Percentiles rank a stretch among this genome's conserved stretches.
These are phyloP conservation scores for Drosophila trichaetosa DNA, from an alignment of 2,888 invertebrate species.

Conservation along the genomic window DNA sequence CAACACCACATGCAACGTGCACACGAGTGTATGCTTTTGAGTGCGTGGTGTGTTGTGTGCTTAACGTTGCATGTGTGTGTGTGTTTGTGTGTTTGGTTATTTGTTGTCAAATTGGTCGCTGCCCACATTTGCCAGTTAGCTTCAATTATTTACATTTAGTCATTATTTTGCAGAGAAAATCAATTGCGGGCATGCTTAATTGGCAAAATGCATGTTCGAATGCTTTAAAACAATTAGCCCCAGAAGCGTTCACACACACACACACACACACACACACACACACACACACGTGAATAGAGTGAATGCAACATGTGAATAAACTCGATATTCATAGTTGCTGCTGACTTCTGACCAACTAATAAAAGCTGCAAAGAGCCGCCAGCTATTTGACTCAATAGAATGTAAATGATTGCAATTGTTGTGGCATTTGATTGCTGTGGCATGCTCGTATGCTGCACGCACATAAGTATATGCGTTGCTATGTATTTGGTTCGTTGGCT, in stretches of 20 bases:
- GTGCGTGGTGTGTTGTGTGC: constrained; percentile 5
- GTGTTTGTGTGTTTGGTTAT: constrained; percentile 24
- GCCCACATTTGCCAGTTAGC: constrained; percentile 35
- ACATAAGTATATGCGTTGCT: not conserved
- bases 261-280: constrained; percentile 15
- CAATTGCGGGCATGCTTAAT: constrained; percentile 74
- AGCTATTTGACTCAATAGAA: constrained; percentile 56
- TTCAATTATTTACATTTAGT: constrained; percentile 71
- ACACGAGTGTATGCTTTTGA: not conserved
- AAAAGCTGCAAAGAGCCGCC: constrained; percentile 14
- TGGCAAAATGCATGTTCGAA: constrained; percentile 72
- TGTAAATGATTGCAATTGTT: constrained; percentile 55
- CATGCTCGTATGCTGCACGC: constrained; percentile 13
- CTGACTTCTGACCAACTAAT: constrained; percentile 40
- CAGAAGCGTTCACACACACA: constrained; percentile 16
- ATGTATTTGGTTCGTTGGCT: not conserved
- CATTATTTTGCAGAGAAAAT: constrained; percentile 62
- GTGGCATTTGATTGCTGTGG: constrained; percentile 49
- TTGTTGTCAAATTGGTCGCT: constrained; percentile 43
- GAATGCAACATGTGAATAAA: constrained; percentile 15
- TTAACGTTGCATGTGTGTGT: not conserved
- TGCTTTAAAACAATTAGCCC: constrained; percentile 73
- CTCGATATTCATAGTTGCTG: constrained; percentile 8
- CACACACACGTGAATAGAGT: constrained; percentile 24
- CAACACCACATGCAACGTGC: constrained; percentile 10